Evolutionary conservation across 2,888 invertebrate species (phyloP).

Genomic region (Ariolimax columbianus): DNA sequence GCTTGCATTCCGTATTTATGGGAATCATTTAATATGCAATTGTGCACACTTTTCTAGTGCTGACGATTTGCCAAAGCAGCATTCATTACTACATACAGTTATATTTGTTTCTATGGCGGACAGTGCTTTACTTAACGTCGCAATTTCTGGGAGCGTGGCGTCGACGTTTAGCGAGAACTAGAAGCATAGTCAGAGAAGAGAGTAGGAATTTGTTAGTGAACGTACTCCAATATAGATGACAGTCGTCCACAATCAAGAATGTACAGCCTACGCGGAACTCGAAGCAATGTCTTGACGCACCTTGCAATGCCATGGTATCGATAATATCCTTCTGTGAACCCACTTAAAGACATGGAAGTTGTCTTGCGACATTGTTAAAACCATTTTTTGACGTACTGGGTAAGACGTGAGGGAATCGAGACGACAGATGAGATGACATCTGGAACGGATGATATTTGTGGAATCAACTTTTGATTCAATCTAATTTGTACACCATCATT

Average conservation of each 20-base stretch:
- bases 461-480: neutral
- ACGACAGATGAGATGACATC: constrained; percentile 11
- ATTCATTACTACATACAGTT: neutral
- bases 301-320: neutral
- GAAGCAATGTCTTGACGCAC: neutral
- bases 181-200: neutral
- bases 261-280: neutral
- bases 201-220: neutral
- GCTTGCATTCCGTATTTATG: too few relatives aligned
- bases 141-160: neutral
- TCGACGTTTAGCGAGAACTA: constrained; percentile 32
- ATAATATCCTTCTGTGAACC: neutral
- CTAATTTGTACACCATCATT: constrained; percentile 14
- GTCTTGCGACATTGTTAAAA: neutral
- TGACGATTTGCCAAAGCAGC: neutral
- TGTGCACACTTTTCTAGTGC: neutral
- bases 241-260: neutral
- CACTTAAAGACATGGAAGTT: neutral
- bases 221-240: neutral
- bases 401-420: neutral
- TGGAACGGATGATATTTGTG: constrained; percentile 30
- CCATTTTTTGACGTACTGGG: constrained; percentile 39
- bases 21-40: neutral
- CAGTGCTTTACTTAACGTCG: neutral
- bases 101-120: neutral